phyloP scores from a whole-genome alignment of 2,113 vertebrate species.

The Chiloscyllium plagiosum region DNA sequence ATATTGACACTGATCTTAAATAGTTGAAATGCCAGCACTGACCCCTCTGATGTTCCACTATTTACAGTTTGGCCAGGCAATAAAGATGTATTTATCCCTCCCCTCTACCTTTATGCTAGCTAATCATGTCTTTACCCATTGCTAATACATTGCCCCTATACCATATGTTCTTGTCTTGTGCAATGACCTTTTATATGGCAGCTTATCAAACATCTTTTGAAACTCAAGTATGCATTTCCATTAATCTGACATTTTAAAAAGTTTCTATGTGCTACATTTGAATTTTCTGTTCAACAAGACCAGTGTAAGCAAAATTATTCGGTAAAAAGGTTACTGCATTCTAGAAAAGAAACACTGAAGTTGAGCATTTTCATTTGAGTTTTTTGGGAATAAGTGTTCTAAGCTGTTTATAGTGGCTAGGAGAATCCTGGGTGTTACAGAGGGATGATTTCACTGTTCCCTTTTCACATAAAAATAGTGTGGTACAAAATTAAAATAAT shows the following conservation, averaged over 20 bases:
- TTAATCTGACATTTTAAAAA: not conserved
- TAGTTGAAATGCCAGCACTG: too few species aligned
- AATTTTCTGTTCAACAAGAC: not conserved
- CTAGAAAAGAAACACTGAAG: not conserved
- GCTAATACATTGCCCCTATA: too few species aligned
- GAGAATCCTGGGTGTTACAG: too few species aligned
- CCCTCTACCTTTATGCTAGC: too few species aligned
- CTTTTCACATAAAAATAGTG: not conserved
- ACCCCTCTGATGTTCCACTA: too few species aligned
- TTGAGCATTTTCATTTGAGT: not conserved
- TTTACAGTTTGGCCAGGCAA: too few species aligned
- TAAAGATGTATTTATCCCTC: too few species aligned
- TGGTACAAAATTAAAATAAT: not conserved
- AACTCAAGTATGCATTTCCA: not conserved
- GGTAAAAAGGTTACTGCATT: not conserved
- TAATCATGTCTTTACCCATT: too few species aligned
- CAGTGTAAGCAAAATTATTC: not conserved
- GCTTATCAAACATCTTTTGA: too few species aligned
- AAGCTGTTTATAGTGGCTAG: not conserved
- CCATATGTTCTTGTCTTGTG: too few species aligned
- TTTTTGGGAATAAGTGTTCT: not conserved
- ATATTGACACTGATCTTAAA: too few species aligned
- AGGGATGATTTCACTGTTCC: not conserved
- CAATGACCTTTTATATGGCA: too few species aligned
- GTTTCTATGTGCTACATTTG: not conserved